Conservation (phyloP, 1,140 invertebrate species). For the Apis cerana region DNA sequence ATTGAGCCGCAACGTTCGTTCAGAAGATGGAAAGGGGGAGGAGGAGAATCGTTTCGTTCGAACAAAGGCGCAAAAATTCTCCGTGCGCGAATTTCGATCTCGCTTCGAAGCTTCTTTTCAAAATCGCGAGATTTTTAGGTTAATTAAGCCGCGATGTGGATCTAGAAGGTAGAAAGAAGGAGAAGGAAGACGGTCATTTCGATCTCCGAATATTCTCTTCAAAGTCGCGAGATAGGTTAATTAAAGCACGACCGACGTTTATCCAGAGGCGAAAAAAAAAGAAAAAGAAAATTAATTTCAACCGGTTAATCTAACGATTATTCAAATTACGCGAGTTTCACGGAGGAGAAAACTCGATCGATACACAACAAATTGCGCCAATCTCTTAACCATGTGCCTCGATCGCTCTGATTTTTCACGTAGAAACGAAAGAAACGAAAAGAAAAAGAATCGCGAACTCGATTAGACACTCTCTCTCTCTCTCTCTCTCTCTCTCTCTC, state of each 20-base stretch:
- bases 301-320: slow-evolving; percentile 22
- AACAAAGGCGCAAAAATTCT: no score
- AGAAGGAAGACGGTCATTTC: no score
- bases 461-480: background rate
- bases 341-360: slow-evolving; percentile 3
- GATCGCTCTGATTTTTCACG: background rate
- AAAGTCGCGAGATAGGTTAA: background rate
- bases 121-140: no score
- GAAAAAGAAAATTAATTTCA: background rate
- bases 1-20: background rate
- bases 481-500: no score
- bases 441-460: background rate
- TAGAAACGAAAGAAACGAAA: background rate
- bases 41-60: no score
- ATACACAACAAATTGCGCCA: slow-evolving; percentile 17
- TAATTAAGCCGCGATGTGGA: background rate
- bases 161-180: no score
- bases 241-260: background rate
- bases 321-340: slow-evolving; percentile 12
- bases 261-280: background rate
- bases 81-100: no score
- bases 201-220: no score
- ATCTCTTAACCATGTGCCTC: no score
- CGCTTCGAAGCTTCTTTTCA: no score
- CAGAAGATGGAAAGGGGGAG: no score